Evolutionary conservation across 1,140 invertebrate genomes (phyloP), one percentile per base, ranked within the genome.

Genomic region (Globodera rostochiensis): DNA sequence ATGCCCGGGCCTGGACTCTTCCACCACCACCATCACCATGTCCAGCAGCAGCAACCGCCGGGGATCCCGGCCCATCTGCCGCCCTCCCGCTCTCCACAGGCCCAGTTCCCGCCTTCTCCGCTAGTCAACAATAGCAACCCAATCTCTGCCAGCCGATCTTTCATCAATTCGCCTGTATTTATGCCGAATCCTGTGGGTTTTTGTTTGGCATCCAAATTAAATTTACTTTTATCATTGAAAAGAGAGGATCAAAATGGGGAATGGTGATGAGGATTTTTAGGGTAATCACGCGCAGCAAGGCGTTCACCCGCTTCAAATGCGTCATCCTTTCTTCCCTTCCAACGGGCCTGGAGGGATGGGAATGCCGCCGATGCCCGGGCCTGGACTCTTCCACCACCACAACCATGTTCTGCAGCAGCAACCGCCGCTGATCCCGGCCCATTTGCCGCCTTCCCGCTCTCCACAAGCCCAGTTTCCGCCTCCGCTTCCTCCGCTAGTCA

Each of bases 111-210:
- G 47, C 77, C 57, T 6, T 15, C 15, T 13, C 57, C 77, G 46
- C 46, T 78, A 19, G 77, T 70, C 64, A 25, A 15, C 64, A 69
- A 69, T n/a, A 78, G 21, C 77, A 77, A 76, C 13, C 36, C 60
- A 76, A 25, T 69, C 57, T 46, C n/a, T 64, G 49, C 9, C 57
- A 46, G 50, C 46, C 70, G 11, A 36, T 69, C 77, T 69, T 66
- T 78, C 50, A 25, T 78, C 9, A 78, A 78, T 66, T 78, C 77
- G 50, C 77, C 53, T 64, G 21, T 60, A 7, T 78, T 78, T 69
- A 70, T 78, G 60, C 77, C 77, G 4, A 78, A 53, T 49, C 45
- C 60, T 45, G 69, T 71, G 69, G 69, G 69, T 71, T 71, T 71
- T 13, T 36, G 36, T 36, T 36, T 36, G 36, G 2, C 36, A 36